These are phyloP conservation scores for Nebria salina DNA, from an alignment of 2,888 invertebrate genomes.

Conservation along the genomic window DNA sequence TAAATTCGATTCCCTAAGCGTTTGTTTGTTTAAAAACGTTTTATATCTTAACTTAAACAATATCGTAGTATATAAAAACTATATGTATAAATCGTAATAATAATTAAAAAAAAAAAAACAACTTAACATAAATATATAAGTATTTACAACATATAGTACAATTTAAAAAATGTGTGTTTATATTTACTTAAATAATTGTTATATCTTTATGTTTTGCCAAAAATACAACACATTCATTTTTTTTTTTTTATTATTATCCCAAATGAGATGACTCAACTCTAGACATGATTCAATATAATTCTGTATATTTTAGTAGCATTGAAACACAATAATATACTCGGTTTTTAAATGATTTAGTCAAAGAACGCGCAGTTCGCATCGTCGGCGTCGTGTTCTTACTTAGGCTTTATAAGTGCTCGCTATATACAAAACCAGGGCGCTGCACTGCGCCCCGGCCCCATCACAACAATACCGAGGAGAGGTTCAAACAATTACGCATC, in stretches of 20 bases:
- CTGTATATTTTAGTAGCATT: neutral
- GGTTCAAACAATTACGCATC: slow-evolving; percentile 55
- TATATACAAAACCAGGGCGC: neutral
- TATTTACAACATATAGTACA: slow-evolving; percentile 44
- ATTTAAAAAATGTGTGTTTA: slow-evolving; percentile 10
- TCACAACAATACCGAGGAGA: neutral
- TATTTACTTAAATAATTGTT: slow-evolving; percentile 14
- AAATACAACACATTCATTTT: slow-evolving; percentile 24
- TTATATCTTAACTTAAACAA: slow-evolving; percentile 31
- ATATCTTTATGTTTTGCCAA: slow-evolving; percentile 14
- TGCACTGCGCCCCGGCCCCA: neutral
- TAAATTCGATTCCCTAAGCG: slow-evolving; percentile 7
- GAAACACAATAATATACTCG: neutral
- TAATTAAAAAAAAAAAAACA: neutral
- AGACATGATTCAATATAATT: neutral
- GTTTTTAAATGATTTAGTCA: neutral
- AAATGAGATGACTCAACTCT: neutral
- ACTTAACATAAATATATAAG: neutral
- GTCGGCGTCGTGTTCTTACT: neutral
- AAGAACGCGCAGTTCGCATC: neutral
- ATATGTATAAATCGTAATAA: slow-evolving; percentile 35
- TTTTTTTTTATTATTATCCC: neutral
- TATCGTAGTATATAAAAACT: slow-evolving; percentile 27
- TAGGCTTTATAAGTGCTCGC: neutral
- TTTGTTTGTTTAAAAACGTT: slow-evolving; percentile 13